A percentile compares a stretch with the other conserved stretches of the same genome.
phyloP scores from a whole-genome alignment of 2,888 invertebrate species.

The Acrobasis repandana region DNA sequence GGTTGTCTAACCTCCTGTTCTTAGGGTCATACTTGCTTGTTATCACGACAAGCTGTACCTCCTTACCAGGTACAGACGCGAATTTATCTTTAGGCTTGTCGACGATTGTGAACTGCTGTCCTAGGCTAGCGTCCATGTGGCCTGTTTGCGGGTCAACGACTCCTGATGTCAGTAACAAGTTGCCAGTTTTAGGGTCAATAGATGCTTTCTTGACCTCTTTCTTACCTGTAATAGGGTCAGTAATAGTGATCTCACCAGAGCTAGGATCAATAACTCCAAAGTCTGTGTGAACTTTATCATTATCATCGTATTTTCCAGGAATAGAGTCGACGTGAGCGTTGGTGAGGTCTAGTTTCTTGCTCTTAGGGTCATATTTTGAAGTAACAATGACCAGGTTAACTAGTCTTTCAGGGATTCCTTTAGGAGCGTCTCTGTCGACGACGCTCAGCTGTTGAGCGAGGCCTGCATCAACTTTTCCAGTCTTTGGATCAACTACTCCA shows the following conservation, averaged over 20 bases:
- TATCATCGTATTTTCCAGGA: slow-evolving; percentile 62
- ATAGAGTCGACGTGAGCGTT: slow-evolving; percentile 73
- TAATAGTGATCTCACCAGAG: slow-evolving; percentile 81
- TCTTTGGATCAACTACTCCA: slow-evolving; percentile 84
- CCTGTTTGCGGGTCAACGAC: slow-evolving; percentile 83
- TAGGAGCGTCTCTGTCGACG: slow-evolving; percentile 72
- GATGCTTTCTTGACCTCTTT: slow-evolving; percentile 85
- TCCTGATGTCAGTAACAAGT: slow-evolving; percentile 81
- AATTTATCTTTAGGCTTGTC: slow-evolving; percentile 72
- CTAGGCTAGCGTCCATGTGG: slow-evolving; percentile 80
- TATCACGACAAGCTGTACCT: slow-evolving; percentile 76
- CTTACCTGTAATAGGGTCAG: slow-evolving; percentile 85
- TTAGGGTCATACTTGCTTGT: slow-evolving; percentile 83
- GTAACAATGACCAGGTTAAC: slow-evolving; percentile 80
- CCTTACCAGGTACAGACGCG: slow-evolving; percentile 66
- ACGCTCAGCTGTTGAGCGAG: slow-evolving; percentile 82
- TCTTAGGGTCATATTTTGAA: slow-evolving; percentile 83
- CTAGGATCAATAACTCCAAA: slow-evolving; percentile 82
- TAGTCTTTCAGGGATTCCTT: slow-evolving; percentile 73
- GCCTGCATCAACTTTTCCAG: slow-evolving; percentile 85
- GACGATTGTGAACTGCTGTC: slow-evolving; percentile 77
- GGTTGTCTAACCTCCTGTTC: slow-evolving; percentile 78
- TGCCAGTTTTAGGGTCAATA: slow-evolving; percentile 85
- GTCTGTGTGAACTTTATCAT: slow-evolving; percentile 83
- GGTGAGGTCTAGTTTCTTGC: slow-evolving; percentile 74